A percentile compares a stretch with the other conserved stretches of the same genome.
These are phyloP conservation scores for Syngnathus typhle DNA, from an alignment of 2,113 vertebrate genomes.

Conservation along the genomic window DNA sequence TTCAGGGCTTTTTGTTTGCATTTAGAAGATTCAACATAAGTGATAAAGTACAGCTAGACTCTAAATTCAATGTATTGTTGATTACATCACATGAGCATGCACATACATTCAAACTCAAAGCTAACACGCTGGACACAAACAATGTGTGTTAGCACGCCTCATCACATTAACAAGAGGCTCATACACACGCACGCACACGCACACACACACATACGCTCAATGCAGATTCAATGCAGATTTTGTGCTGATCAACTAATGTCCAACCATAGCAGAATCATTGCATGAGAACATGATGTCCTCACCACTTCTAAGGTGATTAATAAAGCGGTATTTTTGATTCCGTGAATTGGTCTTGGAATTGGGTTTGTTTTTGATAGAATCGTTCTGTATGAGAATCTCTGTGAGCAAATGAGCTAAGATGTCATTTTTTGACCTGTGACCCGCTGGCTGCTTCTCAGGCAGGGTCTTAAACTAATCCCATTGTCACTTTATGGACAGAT, in stretches of 20 bases:
- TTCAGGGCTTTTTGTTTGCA: not conserved
- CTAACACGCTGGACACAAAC: not conserved
- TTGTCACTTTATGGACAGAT: slow-evolving; percentile 27
- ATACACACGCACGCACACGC: not conserved
- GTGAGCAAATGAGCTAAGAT: slow-evolving; percentile 13
- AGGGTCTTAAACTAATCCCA: slow-evolving; percentile 11
- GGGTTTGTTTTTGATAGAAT: not conserved
- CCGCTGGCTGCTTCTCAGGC: slow-evolving; percentile 1
- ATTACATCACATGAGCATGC: slow-evolving; percentile 22
- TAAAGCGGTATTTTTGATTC: not conserved
- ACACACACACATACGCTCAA: not conserved
- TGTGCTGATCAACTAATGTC: not conserved
- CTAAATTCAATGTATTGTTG: slow-evolving; percentile 3
- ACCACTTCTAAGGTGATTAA: not conserved
- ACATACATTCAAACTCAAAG: not conserved
- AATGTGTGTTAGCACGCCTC: not conserved
- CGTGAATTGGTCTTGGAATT: not conserved
- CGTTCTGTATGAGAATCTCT: slow-evolving; percentile 12
- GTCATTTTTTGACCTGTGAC: slow-evolving; percentile 20
- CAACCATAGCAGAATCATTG: not conserved
- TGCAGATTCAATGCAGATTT: not conserved
- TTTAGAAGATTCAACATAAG: not conserved
- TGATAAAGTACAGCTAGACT: not conserved
- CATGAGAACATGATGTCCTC: slow-evolving; percentile 1
- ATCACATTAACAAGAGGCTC: not conserved